Evolutionary conservation across 2,797 vertebrate species (phyloP).

Genomic region (Telmatherina bonti): DNA sequence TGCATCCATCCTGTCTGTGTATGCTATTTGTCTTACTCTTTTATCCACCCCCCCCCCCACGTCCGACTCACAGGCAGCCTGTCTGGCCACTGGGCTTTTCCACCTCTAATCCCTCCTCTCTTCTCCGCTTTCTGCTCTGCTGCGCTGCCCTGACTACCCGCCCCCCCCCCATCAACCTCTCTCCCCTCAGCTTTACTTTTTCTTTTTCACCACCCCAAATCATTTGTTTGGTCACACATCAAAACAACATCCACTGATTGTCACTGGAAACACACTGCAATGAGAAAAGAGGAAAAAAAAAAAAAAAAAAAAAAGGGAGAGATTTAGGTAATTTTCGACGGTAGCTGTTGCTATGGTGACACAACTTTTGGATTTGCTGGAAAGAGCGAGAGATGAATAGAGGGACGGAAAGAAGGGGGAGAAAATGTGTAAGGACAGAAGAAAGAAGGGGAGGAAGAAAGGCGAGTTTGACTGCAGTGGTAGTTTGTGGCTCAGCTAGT

Average conservation of each 20-base stretch:
- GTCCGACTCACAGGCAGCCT: conserved; percentile 53
- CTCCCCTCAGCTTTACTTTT: conserved; percentile 1
- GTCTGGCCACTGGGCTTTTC: conserved; percentile 73
- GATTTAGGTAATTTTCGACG: conserved; percentile 83
- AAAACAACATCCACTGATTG: conserved; percentile 64
- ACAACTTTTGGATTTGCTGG: conserved; percentile 83
- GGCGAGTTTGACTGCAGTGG: conserved; percentile 31
- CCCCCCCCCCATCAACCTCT: conserved; percentile 29
- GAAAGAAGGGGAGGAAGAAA: conserved; percentile 7
- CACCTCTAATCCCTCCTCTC: conserved; percentile 74
- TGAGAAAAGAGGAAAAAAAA: too few species aligned
- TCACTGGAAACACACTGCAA: conserved; percentile 58
- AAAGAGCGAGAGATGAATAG: conserved; percentile 73
- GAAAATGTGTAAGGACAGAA: conserved; percentile 39
- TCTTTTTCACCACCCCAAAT: conserved; percentile 19
- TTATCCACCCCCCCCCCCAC: conserved; percentile 28
- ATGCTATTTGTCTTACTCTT: conserved; percentile 49
- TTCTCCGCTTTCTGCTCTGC: conserved; percentile 67
- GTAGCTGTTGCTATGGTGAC: conserved; percentile 87
- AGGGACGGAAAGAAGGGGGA: conserved; percentile 57
- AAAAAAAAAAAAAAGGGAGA: conserved; percentile 60
- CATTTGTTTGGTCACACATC: conserved; percentile 64
- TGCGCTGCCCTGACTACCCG: conserved; percentile 39
- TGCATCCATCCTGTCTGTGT: conserved; percentile 49
- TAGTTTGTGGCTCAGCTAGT: conserved; percentile 17